Conservation (phyloP, 2,888 invertebrate genomes). For the Drepana falcataria region DNA sequence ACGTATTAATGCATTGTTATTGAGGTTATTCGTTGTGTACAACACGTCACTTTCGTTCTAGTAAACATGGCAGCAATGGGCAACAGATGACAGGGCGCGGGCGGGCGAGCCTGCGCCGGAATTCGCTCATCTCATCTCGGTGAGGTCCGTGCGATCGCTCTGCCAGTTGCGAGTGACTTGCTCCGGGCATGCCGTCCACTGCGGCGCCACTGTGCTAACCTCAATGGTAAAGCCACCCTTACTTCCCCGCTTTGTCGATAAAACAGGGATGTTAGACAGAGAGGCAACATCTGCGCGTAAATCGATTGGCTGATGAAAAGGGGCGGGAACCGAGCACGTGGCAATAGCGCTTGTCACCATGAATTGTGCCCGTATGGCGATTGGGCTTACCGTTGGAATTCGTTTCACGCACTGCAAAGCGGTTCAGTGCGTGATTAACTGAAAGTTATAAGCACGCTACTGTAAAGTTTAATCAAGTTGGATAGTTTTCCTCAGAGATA, state of each 20-base stretch:
- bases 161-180: slow-evolving; percentile 47
- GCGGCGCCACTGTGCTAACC: slow-evolving; percentile 55
- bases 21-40: slow-evolving; percentile 75
- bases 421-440: slow-evolving; percentile 33
- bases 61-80: slow-evolving; percentile 75
- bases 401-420: slow-evolving; percentile 40
- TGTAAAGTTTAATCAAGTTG: slow-evolving; percentile 18
- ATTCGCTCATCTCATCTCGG: slow-evolving; percentile 64
- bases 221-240: slow-evolving; percentile 33
- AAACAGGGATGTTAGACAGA: slow-evolving; percentile 55
- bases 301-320: slow-evolving; percentile 71
- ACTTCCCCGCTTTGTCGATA: slow-evolving; percentile 52
- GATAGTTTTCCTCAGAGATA: slow-evolving; percentile 1
- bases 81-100: slow-evolving; percentile 76
- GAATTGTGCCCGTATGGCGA: slow-evolving; percentile 39
- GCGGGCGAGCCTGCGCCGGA: slow-evolving; percentile 68
- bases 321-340: slow-evolving; percentile 73
- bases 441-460: slow-evolving; percentile 27
- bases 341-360: slow-evolving; percentile 45
- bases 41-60: slow-evolving; percentile 68
- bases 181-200: slow-evolving; percentile 26
- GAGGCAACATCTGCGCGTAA: slow-evolving; percentile 49
- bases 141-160: slow-evolving; percentile 44
- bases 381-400: slow-evolving; percentile 47
- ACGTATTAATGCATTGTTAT: slow-evolving; percentile 46